Evolutionary conservation across 1,140 invertebrate genomes (phyloP).

Genomic region (Drosophila ogumai): DNA sequence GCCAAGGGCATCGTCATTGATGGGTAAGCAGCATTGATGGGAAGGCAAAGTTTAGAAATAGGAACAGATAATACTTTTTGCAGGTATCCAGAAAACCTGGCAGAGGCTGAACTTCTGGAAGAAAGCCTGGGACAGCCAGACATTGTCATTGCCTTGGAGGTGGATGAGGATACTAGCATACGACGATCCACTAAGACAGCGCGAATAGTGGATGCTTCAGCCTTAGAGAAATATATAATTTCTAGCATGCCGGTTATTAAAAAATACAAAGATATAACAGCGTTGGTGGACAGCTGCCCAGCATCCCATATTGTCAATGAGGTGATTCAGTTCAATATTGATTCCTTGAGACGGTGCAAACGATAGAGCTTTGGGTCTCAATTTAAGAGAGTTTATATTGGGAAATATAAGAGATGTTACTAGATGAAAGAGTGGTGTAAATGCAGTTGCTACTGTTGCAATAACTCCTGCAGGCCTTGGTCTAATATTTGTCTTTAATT

Average conservation of each 20-base stretch:
- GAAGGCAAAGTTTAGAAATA: neutral
- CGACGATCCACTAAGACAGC: neutral
- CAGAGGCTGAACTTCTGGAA: constrained; percentile 39
- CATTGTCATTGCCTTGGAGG: constrained; percentile 34
- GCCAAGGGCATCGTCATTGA: constrained; percentile 43
- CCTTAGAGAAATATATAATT: neutral
- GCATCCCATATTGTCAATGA: constrained; percentile 24
- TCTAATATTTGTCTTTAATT: neutral
- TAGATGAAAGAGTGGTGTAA: neutral
- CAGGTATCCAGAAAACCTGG: constrained; percentile 39
- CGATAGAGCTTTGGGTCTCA: no score
- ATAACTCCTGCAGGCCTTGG: neutral
- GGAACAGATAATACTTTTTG: neutral
- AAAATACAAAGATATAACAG: constrained; percentile 12
- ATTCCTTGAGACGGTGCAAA: neutral
- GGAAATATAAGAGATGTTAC: no score
- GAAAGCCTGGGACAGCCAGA: constrained; percentile 22
- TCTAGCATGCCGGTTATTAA: constrained; percentile 17
- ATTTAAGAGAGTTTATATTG: no score
- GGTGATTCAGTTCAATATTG: constrained; percentile 35
- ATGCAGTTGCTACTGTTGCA: neutral
- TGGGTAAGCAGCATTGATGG: constrained; percentile 25
- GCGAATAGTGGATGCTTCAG: rapidly evolving
- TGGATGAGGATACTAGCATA: constrained; percentile 8
- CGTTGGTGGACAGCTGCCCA: constrained; percentile 27